Conservation (phyloP, 2,113 vertebrate species). For the Nestor notabilis region DNA sequence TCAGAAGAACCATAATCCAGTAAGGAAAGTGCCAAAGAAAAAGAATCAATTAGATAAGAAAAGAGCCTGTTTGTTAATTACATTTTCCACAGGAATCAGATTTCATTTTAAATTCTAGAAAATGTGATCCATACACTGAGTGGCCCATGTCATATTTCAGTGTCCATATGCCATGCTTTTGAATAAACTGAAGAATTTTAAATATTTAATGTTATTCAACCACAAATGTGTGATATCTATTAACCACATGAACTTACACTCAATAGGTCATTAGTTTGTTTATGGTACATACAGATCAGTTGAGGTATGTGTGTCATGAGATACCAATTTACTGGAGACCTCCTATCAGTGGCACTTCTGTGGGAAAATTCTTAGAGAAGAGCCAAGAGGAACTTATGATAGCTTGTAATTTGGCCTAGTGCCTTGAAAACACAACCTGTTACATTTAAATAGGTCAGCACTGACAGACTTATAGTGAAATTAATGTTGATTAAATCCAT, state of each 20-base stretch:
- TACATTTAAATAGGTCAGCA: conserved; percentile 30
- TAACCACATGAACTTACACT: not conserved
- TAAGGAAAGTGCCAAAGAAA: not conserved
- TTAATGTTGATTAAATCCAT: conserved; percentile 41
- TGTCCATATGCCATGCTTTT: not conserved
- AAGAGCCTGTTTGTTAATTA: not conserved
- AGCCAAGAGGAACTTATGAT: not conserved
- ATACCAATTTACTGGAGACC: not conserved
- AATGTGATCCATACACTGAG: not conserved
- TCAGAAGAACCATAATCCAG: not conserved
- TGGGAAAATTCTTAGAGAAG: not conserved
- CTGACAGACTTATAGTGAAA: not conserved
- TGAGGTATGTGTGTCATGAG: not conserved
- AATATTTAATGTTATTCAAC: not conserved
- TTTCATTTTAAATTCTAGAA: not conserved
- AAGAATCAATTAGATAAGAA: not conserved
- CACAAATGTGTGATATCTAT: not conserved
- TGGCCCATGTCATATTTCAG: not conserved
- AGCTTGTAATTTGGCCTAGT: not conserved
- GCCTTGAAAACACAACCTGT: not conserved
- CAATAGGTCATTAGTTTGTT: not conserved
- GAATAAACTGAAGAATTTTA: not conserved
- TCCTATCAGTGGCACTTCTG: not conserved
- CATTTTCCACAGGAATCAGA: not conserved
- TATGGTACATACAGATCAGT: not conserved